Evolutionary conservation across 2,888 invertebrate genomes (phyloP), one percentile per base, ranked within the genome.

Genomic region (Allolobophora icterica): DNA sequence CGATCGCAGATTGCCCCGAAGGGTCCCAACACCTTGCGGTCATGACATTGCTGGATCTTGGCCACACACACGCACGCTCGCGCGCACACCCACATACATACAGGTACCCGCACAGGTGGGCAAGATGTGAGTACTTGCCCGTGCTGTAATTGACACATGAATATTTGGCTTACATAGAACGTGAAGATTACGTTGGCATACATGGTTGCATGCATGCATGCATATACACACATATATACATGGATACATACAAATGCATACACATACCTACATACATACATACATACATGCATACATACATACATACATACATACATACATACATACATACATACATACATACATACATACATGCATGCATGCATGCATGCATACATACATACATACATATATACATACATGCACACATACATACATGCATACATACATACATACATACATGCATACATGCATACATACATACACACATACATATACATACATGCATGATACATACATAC

Each of bases 171-270:
- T 21, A 35, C 84, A 34, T 33, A 30, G 2, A 84, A 52, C 24
- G 24, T 24, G 24, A 24, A 21, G 11, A 84, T 35, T 5, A 35
- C 30, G 84, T 8, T 13, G 1, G n/a, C 30, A 84, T 33, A 40
- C 90, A 90, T 45, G 30, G 1, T 1, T 17, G 21, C 17, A 90
- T 24, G n/a, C 45, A 24, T 24, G 58, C 90, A 90, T 33, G 40
- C 45, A 90, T 24, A 90, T 33, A 52, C 90, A 45, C 45, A 42
- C 90, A 83, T 8, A 90, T 42, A 90, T 40, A 90, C 90, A 90
- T 19, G 19, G 6, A n/a, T 33, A 11, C 33, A 40, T 24, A 17
- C n/a, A n/a, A n/a, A n/a, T n/a, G n/a, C n/a, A n/a, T n/a, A n/a
- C n/a, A n/a, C n/a, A n/a, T n/a, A n/a, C n/a, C n/a, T n/a, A n/a